Conservation (phyloP, 2,113 vertebrate genomes). For the Laterallus jamaicensis region DNA sequence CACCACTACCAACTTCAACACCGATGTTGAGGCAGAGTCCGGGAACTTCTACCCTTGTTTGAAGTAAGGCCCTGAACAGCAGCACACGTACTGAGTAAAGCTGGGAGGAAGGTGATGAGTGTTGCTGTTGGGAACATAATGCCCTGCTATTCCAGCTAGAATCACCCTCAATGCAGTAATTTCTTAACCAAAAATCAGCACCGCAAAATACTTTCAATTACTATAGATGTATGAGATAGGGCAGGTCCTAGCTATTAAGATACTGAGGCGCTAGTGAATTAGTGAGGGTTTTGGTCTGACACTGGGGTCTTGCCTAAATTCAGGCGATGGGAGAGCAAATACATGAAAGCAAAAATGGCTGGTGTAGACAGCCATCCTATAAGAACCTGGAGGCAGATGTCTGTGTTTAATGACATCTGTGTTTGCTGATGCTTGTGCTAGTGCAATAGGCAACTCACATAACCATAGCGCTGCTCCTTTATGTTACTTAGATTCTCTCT, state of each 20-base stretch:
- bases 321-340: neutral
- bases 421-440: neutral
- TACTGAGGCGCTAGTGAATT: neutral
- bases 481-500: neutral
- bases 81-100: no score
- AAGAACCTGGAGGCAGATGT: neutral
- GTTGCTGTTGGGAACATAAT: neutral
- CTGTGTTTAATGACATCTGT: neutral
- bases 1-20: neutral
- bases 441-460: neutral
- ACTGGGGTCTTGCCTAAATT: neutral
- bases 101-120: no score
- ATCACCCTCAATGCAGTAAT: neutral
- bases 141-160: conserved; percentile 17
- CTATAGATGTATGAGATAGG: neutral
- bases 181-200: neutral
- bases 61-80: accelerated
- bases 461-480: accelerated
- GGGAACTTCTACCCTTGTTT: neutral
- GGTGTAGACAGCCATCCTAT: neutral
- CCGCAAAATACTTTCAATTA: neutral
- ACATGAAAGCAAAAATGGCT: neutral
- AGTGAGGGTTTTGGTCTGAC: neutral
- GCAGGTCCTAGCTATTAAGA: neutral
- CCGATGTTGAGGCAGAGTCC: neutral